Conservation (phyloP, 2,888 invertebrate genomes). For the Prenolepis imparis region DNA sequence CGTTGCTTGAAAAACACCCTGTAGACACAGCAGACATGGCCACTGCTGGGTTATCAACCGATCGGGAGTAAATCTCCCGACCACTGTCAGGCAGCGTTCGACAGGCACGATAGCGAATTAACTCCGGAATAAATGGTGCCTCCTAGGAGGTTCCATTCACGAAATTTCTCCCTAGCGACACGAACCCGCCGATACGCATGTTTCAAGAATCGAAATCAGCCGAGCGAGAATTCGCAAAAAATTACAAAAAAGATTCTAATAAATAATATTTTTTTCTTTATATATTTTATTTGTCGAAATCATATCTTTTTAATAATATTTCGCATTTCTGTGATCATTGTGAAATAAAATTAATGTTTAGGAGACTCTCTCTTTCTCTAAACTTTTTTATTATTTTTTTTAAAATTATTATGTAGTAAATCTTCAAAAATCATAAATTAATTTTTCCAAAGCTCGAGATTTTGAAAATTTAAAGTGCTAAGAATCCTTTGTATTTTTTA, state of each 20-base stretch:
- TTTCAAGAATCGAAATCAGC: slow-evolving; percentile 37
- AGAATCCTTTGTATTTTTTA: neutral
- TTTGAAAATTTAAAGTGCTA: neutral
- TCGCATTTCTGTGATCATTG: neutral
- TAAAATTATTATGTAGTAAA: no score
- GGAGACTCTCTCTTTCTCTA: neutral
- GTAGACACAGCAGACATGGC: slow-evolving; percentile 80
- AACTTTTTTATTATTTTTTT: no score
- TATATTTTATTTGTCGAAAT: neutral
- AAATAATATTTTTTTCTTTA: neutral
- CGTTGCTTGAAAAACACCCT: slow-evolving; percentile 77
- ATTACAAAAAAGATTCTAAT: neutral
- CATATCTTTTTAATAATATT: no score
- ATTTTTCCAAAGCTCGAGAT: neutral
- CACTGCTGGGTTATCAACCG: slow-evolving; percentile 81
- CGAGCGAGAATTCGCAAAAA: slow-evolving; percentile 2
- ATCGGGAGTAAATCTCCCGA: slow-evolving; percentile 78
- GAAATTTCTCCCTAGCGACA: slow-evolving; percentile 67
- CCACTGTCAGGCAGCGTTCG: slow-evolving; percentile 76
- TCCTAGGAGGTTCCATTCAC: slow-evolving; percentile 76
- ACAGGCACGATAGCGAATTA: slow-evolving; percentile 81
- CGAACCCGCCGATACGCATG: slow-evolving; percentile 10
- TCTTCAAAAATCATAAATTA: neutral
- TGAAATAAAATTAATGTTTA: neutral
- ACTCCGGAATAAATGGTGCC: slow-evolving; percentile 80